Conservation (phyloP, 2,888 invertebrate genomes). For the Chrysina gloriosa region DNA sequence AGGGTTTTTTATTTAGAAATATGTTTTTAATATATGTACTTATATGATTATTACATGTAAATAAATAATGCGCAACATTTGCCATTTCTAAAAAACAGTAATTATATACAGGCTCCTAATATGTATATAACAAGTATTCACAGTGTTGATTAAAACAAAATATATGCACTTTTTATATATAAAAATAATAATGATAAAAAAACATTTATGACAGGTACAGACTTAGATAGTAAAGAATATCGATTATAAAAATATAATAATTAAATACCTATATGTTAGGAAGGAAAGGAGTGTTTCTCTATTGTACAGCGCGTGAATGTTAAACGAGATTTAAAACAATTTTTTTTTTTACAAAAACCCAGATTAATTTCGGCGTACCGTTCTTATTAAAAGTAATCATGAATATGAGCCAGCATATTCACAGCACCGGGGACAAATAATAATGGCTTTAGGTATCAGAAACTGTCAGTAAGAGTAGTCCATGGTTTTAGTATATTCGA, state of each 20-base stretch:
- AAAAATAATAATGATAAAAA: slow-evolving; percentile 39
- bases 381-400: slow-evolving; percentile 21
- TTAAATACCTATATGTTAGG: slow-evolving; percentile 14
- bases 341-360: too few species aligned
- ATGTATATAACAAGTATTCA: slow-evolving; percentile 29
- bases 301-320: neutral
- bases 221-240: slow-evolving; percentile 29
- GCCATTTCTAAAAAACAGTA: slow-evolving; percentile 39
- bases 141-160: slow-evolving; percentile 40
- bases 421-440: slow-evolving; percentile 36
- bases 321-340: slow-evolving; percentile 19
- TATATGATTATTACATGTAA: slow-evolving; percentile 19
- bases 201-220: slow-evolving; percentile 42
- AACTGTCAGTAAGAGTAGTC: slow-evolving; percentile 72
- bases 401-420: slow-evolving; percentile 43
- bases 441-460: slow-evolving; percentile 9
- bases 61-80: slow-evolving; percentile 32
- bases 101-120: slow-evolving; percentile 31
- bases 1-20: neutral
- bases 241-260: slow-evolving; percentile 24
- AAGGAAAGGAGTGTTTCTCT: neutral
- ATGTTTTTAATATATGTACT: neutral
- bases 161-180: slow-evolving; percentile 30
- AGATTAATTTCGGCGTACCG: too few species aligned
- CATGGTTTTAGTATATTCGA: slow-evolving; percentile 99